These are phyloP conservation scores for Ciconia nigra DNA, from an alignment of 2,797 vertebrate species.

Conservation along the genomic window DNA sequence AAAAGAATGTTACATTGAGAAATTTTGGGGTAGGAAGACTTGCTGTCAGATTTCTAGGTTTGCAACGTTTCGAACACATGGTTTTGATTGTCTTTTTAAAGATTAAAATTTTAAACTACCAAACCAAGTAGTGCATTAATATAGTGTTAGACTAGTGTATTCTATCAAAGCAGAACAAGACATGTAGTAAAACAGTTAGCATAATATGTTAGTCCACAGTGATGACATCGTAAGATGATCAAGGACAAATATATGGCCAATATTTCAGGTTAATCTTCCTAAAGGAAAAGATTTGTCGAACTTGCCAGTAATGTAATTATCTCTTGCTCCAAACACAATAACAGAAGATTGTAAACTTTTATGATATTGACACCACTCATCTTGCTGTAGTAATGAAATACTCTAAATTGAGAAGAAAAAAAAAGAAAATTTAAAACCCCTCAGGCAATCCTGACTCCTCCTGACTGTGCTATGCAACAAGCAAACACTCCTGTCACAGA, in stretches of 20 bases:
- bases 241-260: background rate
- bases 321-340: background rate
- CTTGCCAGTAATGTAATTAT: background rate
- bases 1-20: background rate
- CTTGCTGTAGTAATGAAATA: background rate
- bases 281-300: background rate
- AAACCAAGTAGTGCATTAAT: background rate
- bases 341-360: background rate
- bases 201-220: background rate
- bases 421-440: background rate
- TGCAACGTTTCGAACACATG: background rate
- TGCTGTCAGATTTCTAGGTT: background rate
- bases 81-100: background rate
- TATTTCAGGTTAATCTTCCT: background rate
- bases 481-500: background rate
- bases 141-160: background rate
- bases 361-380: background rate
- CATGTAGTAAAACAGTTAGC: background rate
- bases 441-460: background rate
- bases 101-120: background rate
- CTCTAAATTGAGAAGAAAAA: background rate
- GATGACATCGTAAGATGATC: rapidly evolving
- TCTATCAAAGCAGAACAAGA: background rate
- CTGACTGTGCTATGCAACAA: background rate
- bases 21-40: background rate